These are phyloP conservation scores for Avahi laniger DNA, from an alignment of 2,797 vertebrate genomes.

Conservation along the genomic window DNA sequence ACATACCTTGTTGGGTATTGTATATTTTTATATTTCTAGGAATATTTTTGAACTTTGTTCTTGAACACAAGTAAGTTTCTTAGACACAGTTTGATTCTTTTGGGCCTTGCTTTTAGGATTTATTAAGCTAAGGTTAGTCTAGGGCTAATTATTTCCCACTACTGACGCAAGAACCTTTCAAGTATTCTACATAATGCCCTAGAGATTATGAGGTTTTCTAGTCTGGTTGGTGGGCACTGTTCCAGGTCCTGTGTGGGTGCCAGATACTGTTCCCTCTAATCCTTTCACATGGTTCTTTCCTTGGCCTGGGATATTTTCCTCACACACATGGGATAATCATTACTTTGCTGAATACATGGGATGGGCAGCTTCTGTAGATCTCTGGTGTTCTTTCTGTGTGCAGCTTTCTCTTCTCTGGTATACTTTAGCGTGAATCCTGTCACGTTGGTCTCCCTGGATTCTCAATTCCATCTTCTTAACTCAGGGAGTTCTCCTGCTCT, in stretches of 20 bases:
- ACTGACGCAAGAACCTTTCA: neutral
- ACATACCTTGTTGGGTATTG: neutral
- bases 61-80: neutral
- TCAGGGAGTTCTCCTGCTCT: neutral
- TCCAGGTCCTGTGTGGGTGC: neutral
- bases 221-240: neutral
- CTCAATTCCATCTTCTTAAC: neutral
- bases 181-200: neutral
- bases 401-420: neutral
- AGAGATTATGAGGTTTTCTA: neutral
- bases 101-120: neutral
- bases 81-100: neutral
- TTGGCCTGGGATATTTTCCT: neutral
- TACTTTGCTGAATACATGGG: neutral
- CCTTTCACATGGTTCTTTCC: neutral
- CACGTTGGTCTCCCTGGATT: neutral
- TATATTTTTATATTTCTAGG: neutral
- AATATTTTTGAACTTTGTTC: constrained; percentile 22
- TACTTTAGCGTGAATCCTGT: neutral
- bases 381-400: neutral
- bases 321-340: neutral
- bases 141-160: neutral
- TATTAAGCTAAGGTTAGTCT: neutral
- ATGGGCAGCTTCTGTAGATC: neutral
- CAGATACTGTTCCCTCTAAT: neutral